Evolutionary conservation across 2,888 invertebrate genomes (phyloP).

Genomic region (Bembecia ichneumoniformis): DNA sequence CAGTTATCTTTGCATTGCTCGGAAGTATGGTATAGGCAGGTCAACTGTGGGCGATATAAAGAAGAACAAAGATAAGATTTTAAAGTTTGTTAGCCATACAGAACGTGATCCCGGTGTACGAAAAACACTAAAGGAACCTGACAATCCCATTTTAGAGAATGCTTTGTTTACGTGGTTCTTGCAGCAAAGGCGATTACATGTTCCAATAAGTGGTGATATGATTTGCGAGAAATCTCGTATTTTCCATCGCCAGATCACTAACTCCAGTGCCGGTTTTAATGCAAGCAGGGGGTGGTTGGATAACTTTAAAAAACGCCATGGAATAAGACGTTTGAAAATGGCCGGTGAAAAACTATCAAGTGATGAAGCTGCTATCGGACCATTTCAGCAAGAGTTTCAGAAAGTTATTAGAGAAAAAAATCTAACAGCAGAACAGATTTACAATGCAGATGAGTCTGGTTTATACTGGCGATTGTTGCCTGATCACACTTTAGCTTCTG

Average conservation of each 20-base stretch:
- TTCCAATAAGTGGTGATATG: not conserved
- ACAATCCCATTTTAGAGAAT: not conserved
- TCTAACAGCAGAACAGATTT: conserved; percentile 18
- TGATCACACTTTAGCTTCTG: conserved; percentile 17
- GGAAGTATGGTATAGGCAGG: not conserved
- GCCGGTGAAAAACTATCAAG: conserved; percentile 23
- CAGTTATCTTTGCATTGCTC: no score
- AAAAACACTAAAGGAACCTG: not conserved
- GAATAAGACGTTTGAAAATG: conserved; percentile 17
- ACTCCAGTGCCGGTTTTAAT: no score
- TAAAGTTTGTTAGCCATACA: not conserved
- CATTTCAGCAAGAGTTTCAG: conserved; percentile 19
- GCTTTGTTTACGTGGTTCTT: not conserved
- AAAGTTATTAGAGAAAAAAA: conserved; percentile 17
- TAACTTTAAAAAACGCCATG: conserved; percentile 27
- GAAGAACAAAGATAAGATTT: not conserved
- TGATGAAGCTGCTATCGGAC: conserved; percentile 15
- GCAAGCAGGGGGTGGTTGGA: conserved; percentile 26
- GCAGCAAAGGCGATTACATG: not conserved
- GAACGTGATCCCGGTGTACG: not conserved
- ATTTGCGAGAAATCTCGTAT: not conserved
- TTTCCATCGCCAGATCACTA: no score
- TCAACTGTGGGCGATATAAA: not conserved
- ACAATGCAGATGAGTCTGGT: conserved; percentile 19
- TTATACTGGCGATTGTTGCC: conserved; percentile 16